Evolutionary conservation across 2,113 vertebrate genomes (phyloP), one percentile per base, ranked within the genome.

Genomic region (Gulo gulo): DNA sequence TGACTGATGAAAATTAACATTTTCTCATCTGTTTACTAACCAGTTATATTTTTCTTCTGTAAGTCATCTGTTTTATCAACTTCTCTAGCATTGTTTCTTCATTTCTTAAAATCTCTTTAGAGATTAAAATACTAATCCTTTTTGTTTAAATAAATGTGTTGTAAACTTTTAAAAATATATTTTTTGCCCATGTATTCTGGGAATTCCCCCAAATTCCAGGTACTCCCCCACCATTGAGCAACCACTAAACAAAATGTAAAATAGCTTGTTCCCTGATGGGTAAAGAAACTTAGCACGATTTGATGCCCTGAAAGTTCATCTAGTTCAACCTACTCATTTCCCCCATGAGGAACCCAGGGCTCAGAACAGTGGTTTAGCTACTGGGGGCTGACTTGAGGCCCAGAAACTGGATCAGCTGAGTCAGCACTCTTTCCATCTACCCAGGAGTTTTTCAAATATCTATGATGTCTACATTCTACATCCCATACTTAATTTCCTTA

Each of bases 221-320:
- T 26, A 93, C 87, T 85, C 55, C 65, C 84, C 63, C 45, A 21
- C 55, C 79, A 59, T 11, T 65, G 31, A 93, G 78, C 91, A 95
- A 94, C 67, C 71, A 42, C 73, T 34, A 81, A 81, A 47, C 2
- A 34, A 55, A 76, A 74, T 55, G 29, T 29, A 87, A 83, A 92
- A 71, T 45, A 93, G 45, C 52, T 91, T 14, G 78, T 74, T 12
- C 47, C n/a, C 81, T 18, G 16, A 59, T 52, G 52, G 45, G 95
- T 94, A 97, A 94, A 94, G 87, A 96, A 94, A 96, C 20, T 91
- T 76, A 74, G 34, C 63, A 24, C 4, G 26, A 31, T 47, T 42
- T 83, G 47, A 86, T 42, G 80, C 61, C 39, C 59, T 36, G 10
- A 98, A 98, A 98, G 97, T 96, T 98, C 94, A 97, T 31, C 89